A percentile compares a stretch with the other conserved stretches of the same genome.
Evolutionary conservation across 2,113 vertebrate genomes (phyloP).

Genomic region (Eleginops maclovinus): DNA sequence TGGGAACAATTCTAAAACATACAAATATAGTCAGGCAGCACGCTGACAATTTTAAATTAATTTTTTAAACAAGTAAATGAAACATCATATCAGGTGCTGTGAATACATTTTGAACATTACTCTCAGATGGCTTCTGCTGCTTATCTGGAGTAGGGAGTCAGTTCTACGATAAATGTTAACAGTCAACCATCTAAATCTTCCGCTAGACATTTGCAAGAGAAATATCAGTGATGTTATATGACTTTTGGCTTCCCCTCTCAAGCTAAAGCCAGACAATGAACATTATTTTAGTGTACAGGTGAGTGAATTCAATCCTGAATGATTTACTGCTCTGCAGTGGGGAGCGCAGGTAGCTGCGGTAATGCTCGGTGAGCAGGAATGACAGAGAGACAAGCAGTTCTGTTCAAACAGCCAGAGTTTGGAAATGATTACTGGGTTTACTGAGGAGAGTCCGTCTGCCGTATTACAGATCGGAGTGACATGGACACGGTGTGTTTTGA

Average conservation of each 20-base stretch:
- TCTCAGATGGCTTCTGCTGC: background rate
- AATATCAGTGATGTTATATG: background rate
- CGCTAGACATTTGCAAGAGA: background rate
- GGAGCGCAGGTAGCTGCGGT: background rate
- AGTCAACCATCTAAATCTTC: background rate
- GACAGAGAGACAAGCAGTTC: background rate
- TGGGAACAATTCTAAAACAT: background rate
- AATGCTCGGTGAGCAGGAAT: background rate
- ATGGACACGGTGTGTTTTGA: background rate
- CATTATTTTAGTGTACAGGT: background rate
- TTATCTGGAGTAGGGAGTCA: background rate
- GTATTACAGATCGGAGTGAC: background rate
- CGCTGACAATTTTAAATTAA: background rate
- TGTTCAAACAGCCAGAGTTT: conserved; percentile 3
- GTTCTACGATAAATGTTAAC: background rate
- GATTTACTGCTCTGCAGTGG: background rate
- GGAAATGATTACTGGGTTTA: background rate
- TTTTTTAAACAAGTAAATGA: background rate
- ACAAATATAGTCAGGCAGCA: background rate
- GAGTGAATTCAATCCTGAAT: background rate
- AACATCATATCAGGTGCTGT: background rate
- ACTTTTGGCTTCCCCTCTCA: background rate
- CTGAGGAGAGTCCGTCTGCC: background rate
- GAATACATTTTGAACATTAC: background rate
- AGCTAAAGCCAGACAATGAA: background rate